Evolutionary conservation across 2,888 invertebrate genomes (phyloP), one percentile per base, ranked within the genome.

Genomic region (Macroteleia sp.): DNA sequence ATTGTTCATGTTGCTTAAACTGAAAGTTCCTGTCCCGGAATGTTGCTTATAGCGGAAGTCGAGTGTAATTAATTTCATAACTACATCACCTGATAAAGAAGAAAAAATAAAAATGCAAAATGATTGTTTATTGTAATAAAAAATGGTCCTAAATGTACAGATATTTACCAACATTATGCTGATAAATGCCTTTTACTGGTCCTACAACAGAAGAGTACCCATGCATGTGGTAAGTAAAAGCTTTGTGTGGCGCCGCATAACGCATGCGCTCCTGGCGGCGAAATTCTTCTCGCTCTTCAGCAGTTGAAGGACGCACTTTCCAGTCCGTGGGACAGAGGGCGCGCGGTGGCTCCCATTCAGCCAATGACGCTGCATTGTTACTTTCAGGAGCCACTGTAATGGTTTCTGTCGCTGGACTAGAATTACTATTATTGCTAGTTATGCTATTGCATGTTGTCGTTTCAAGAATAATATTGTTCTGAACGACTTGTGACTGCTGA

Each of bases 171-270:
- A n/a, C n/a, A n/a, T n/a, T n/a, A n/a, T n/a, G n/a, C n/a, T n/a
- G n/a, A n/a, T n/a, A n/a, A 81, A 96, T 95, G 32, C 96, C 96
- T 90, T 96, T 96, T 0, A 96, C 95, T 0, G 96, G 96, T 0
- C 96, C 96, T 3, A 97, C 96, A 4, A 96, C 95, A 44, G 95
- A 95, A 82, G 96, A 96, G 87, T 96, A 98, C 82, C 96, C 97
- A 88, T 97, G 96, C 93, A 97, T 95, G 12, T 95, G 93, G 87
- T 97, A 98, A 0, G 98, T 98, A 87, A 97, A 99, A 0, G 98
- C 96, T 88, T 96, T 96, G 81, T 98, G 97, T 0, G 98, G 98
- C 77, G 96, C 95, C 46, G 96, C 95, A 89, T 97, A 99, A 48
- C 98, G 93, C 82, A 94, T 92, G 12, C 95, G 93, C 91, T 99